Evolutionary conservation across 2,888 invertebrate genomes (phyloP), one percentile per base, ranked within the genome.

Genomic region (Phymatocera aterrima): DNA sequence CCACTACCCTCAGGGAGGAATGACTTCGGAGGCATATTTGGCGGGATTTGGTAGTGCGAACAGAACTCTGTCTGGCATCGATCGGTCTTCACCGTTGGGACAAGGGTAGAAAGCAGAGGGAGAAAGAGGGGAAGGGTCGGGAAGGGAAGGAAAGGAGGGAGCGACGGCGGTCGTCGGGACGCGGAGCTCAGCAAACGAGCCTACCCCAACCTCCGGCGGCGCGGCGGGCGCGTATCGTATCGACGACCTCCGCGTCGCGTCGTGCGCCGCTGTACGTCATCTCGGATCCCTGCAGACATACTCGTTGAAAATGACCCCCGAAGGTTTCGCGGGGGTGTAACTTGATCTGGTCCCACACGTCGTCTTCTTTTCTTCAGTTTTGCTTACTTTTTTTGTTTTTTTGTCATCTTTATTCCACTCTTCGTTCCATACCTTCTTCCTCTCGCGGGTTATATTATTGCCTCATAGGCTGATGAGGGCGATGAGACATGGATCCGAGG

Each of bases 61-160:
- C 88, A 87, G 87, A 88, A 87, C 90, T 72, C 72, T 89, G 90
- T 90, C 90, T 90, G 89, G 90, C 90, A 90, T 90, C 90, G 90
- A 90, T 90, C 90, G 89, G 83, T 78, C 85, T 86, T 82, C 81
- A 80, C 79, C 77, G 78, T 54, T 54, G 48, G 24, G 79, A 74
- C 82, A 79, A 77, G 81, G 84, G 80, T 72, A 43, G 40, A 28
- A 64, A 61, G 64, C 60, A n/a, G 78, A 24, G 60, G 51, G 70
- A 21, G 74, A 61, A 75, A 40, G 74, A 61, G 64, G 64, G 31
- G 61, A 57, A 51, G 61, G 24, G 24, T 61, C 28, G 18, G 77
- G 31, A 54, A 18, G 77, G 51, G n/a, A n/a, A n/a, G n/a, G n/a
- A n/a, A n/a, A n/a, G n/a, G n/a, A n/a, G 51, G 40, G 64, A 51